Evolutionary conservation across 2,797 vertebrate genomes (phyloP).

Genomic region (Psittacula echo): DNA sequence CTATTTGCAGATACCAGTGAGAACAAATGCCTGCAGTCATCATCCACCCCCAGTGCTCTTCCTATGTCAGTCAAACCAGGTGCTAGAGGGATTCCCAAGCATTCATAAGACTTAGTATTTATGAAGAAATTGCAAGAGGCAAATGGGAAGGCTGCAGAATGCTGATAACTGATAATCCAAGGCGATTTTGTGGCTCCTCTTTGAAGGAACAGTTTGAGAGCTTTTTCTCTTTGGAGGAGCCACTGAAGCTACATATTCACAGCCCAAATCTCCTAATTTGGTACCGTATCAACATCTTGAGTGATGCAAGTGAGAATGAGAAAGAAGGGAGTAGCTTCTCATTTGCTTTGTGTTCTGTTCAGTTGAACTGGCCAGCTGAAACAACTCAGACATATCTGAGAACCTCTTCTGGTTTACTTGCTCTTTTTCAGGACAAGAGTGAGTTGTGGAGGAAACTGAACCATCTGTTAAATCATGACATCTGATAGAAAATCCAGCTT

Average conservation of each 20-base stretch:
- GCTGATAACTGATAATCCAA: background rate
- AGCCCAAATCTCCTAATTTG: background rate
- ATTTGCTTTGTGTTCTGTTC: background rate
- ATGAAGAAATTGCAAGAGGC: background rate
- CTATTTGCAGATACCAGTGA: background rate
- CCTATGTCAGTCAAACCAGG: background rate
- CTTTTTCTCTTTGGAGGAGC: background rate
- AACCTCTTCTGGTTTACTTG: background rate
- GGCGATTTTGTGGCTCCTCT: background rate
- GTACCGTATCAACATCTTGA: background rate
- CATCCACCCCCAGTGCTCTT: background rate
- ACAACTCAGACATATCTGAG: background rate
- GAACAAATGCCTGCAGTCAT: background rate
- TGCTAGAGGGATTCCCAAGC: background rate
- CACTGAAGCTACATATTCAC: background rate
- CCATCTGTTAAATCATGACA: background rate
- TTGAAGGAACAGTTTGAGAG: background rate
- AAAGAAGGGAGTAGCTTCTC: background rate
- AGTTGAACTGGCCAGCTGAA: background rate
- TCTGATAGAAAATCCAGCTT: background rate
- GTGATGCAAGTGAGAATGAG: background rate
- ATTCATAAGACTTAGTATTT: background rate
- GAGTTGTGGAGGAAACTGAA: background rate
- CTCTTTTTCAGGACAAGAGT: background rate
- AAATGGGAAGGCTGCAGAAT: background rate